A percentile compares a stretch with the other conserved stretches of the same genome.
These are phyloP conservation scores for Semotilus atromaculatus DNA, from an alignment of 2,797 vertebrate species.

Conservation along the genomic window DNA sequence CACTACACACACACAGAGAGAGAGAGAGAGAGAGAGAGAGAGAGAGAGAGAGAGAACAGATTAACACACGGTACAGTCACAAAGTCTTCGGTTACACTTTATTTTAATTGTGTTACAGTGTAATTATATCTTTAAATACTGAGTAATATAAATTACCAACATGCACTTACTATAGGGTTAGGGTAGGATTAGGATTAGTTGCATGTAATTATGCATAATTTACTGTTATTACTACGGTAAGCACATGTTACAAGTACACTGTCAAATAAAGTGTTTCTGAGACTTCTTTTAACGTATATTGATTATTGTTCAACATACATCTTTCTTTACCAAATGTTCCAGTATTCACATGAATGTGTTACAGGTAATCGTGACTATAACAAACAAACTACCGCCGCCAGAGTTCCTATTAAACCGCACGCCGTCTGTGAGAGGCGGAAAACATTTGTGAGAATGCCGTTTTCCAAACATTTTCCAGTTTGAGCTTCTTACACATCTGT, in stretches of 20 bases:
- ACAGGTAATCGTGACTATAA: slow-evolving; percentile 9
- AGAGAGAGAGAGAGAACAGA: neutral
- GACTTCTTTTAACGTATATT: neutral
- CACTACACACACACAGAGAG: slow-evolving; percentile 69
- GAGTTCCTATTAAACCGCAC: slow-evolving; percentile 32
- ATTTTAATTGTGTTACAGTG: too few relatives aligned
- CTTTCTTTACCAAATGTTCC: neutral
- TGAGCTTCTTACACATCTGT: slow-evolving; percentile 65
- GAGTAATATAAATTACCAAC: too few relatives aligned
- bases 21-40: neutral
- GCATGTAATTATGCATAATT: too few relatives aligned
- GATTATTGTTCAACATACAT: neutral
- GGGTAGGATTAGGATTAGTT: too few relatives aligned
- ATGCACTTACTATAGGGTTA: too few relatives aligned
- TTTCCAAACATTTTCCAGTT: slow-evolving; percentile 61
- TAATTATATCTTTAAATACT: too few relatives aligned
- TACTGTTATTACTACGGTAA: too few relatives aligned
- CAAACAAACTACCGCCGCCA: neutral
- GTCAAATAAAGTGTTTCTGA: too few relatives aligned
- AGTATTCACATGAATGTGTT: slow-evolving; percentile 2
- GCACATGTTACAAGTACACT: too few relatives aligned
- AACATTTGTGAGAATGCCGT: slow-evolving; percentile 66
- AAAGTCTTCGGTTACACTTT: neutral
- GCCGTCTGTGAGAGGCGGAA: slow-evolving; percentile 62
- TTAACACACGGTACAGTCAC: neutral